phyloP scores from a whole-genome alignment of 2,888 invertebrate genomes.

The Amiota communis region DNA sequence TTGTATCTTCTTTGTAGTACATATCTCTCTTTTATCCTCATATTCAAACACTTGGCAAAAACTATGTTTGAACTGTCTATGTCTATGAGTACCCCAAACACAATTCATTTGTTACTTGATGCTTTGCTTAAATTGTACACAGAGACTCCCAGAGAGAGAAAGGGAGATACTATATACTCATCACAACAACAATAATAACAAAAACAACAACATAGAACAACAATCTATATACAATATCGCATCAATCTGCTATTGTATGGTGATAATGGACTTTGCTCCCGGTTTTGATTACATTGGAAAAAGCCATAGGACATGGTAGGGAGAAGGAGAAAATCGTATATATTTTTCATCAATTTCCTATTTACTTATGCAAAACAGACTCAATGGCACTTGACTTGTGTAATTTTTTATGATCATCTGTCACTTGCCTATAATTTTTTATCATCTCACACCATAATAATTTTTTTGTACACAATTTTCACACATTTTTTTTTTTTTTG shows the following conservation, averaged over 20 bases:
- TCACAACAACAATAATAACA: neutral
- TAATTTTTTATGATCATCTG: slow-evolving; percentile 9
- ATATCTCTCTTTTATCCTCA: no score
- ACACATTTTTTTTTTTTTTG: neutral
- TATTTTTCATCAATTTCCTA: neutral
- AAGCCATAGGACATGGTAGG: neutral
- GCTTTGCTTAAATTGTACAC: slow-evolving; percentile 9
- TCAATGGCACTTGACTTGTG: slow-evolving; percentile 9
- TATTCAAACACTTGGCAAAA: no score
- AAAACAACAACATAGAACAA: neutral
- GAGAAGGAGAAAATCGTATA: neutral
- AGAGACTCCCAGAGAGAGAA: neutral
- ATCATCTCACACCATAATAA: neutral
- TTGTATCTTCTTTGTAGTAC: no score
- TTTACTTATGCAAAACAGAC: slow-evolving; percentile 1
- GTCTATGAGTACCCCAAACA: no score
- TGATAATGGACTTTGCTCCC: slow-evolving; percentile 13
- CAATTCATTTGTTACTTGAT: no score
- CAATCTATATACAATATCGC: slow-evolving; percentile 4
- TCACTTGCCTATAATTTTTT: neutral
- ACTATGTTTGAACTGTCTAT: no score
- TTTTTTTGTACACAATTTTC: neutral
- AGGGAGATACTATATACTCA: neutral
- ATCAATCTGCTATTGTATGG: slow-evolving; percentile 24
- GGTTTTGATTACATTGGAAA: slow-evolving; percentile 17